Conservation (phyloP, 2,888 invertebrate genomes). For the Lymantria monacha region DNA sequence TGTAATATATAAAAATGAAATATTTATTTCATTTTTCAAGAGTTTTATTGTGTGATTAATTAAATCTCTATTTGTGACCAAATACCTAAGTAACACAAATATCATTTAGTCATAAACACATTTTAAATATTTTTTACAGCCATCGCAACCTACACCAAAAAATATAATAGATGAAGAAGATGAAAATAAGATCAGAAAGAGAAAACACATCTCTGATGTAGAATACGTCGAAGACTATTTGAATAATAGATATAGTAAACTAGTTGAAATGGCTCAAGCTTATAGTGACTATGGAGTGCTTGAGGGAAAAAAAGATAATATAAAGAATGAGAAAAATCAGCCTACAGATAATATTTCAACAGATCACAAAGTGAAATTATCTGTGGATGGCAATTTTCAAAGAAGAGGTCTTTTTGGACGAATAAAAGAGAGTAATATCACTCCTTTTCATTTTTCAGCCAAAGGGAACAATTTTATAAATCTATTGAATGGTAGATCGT, state of each 20-base stretch:
- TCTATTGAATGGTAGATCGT: not conserved
- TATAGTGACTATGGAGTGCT: slow-evolving; percentile 74
- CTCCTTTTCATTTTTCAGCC: not conserved
- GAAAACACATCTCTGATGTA: slow-evolving; percentile 40
- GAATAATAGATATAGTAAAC: slow-evolving; percentile 46
- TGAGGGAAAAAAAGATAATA: slow-evolving; percentile 45
- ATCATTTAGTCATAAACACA: not conserved
- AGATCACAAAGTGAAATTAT: slow-evolving; percentile 31
- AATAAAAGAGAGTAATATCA: slow-evolving; percentile 32
- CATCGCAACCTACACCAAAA: not conserved
- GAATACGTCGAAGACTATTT: slow-evolving; percentile 62
- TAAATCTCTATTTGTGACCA: too few species aligned
- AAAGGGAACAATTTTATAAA: not conserved
- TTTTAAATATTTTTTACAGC: not conserved
- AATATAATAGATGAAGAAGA: not conserved
- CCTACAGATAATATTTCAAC: slow-evolving; percentile 14
- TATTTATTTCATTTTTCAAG: too few species aligned
- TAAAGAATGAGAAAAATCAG: slow-evolving; percentile 35
- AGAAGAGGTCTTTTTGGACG: slow-evolving; percentile 5
- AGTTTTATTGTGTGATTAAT: too few species aligned
- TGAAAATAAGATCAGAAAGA: slow-evolving; percentile 11
- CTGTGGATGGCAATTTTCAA: slow-evolving; percentile 8
- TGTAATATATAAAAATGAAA: too few species aligned
- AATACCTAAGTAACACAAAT: too few species aligned
- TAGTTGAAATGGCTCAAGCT: slow-evolving; percentile 61